Base-by-base conservation (phyloP, 2,797 vertebrate genomes). In the Crypturellus tataupa region DNA sequence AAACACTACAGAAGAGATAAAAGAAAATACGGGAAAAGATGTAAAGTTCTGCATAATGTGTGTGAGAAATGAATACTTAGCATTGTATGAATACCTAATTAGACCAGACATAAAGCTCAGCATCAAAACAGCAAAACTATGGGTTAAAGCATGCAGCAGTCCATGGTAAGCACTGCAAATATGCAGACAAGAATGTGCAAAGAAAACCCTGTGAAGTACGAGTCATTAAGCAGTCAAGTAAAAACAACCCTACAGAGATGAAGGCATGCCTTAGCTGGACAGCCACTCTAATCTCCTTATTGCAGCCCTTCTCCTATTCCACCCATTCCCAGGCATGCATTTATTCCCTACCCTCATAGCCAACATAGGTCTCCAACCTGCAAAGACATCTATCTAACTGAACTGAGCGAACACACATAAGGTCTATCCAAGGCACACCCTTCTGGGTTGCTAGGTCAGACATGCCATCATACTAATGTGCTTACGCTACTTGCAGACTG, bases 71-170 rank as follows among this genome's bases (percentile, higher is more conserved):
- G 40, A 93, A 16, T 84, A 58, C 90, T 84, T 86, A 91, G 81
- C 82, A 68, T 55, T 90, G 51, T 63, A 71, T 86, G 77, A 94
- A 93, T 86, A 71, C 70, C 33, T 94, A 94, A 92, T 96, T 95
- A 93, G 67, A 88, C 35, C 63, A 95, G 89, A 63, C 46, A 46
- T 8, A 37, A 64, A 93, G 47, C 78, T 94, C 64, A 90, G 56
- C 83, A 86, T 80, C 82, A 93, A 93, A 93, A 83, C 0, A 79
- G 18, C 37, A 85, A 75, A 93, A 77, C 12, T 55, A 63, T 0
- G 12, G 77, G 87, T 90, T 92, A 93, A 93, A 85, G 33, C 71
- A 64, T 55, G 37, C 56, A 80, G 49, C 40, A 63, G 63, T 86
- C 86, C 59, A 64, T 0, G 3, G 76, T 46, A 85, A 79, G 49